Percentiles rank a stretch among this genome's conserved stretches.
Conservation (phyloP, 92 coral and sea anemone species). For the Parazoanthus darwini region DNA sequence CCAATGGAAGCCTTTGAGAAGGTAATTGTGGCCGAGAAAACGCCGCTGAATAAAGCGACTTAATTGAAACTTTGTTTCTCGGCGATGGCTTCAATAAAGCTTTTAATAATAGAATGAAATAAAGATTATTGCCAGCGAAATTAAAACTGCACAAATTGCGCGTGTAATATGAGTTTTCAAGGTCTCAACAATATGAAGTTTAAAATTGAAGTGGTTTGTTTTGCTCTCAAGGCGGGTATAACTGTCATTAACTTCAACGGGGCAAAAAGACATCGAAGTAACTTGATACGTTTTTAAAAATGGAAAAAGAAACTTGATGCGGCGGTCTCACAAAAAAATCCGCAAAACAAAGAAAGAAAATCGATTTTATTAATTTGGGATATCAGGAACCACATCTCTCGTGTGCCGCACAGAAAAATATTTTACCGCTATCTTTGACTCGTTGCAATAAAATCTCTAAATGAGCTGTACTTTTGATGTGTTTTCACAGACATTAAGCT, state of each 20-base stretch:
- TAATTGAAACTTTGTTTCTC: slow-evolving; percentile 95
- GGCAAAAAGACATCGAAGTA: slow-evolving; percentile 8
- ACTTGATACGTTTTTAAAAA: slow-evolving; percentile 12
- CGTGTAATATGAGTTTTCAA: slow-evolving; percentile 30
- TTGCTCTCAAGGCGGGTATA: slow-evolving; percentile 18
- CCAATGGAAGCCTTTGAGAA: slow-evolving; percentile 67
- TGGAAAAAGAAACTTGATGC: slow-evolving; percentile 35
- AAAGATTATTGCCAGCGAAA: slow-evolving; percentile 72
- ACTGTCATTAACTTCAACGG: slow-evolving; percentile 10
- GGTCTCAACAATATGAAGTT: slow-evolving; percentile 2
- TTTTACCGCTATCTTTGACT: slow-evolving; percentile 40
- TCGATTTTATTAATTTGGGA: slow-evolving; percentile 38
- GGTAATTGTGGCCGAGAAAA: slow-evolving; percentile 74
- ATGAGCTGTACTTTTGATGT: slow-evolving; percentile 36
- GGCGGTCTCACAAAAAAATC: slow-evolving; percentile 26
- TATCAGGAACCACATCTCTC: slow-evolving; percentile 44
- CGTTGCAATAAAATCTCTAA: slow-evolving; percentile 30
- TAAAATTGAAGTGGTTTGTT: slow-evolving; percentile 25
- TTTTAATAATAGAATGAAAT: slow-evolving; percentile 74
- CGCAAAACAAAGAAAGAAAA: slow-evolving; percentile 36
- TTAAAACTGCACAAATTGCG: slow-evolving; percentile 60
- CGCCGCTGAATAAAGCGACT: slow-evolving; percentile 69
- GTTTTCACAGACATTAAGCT: slow-evolving; percentile 43
- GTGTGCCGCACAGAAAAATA: slow-evolving; percentile 34
- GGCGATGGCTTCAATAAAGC: slow-evolving; percentile 74